A percentile compares a stretch with the other conserved stretches of the same genome.
These are phyloP conservation scores for Drosophila insularis DNA, from an alignment of 1,140 invertebrate genomes.

Conservation along the genomic window DNA sequence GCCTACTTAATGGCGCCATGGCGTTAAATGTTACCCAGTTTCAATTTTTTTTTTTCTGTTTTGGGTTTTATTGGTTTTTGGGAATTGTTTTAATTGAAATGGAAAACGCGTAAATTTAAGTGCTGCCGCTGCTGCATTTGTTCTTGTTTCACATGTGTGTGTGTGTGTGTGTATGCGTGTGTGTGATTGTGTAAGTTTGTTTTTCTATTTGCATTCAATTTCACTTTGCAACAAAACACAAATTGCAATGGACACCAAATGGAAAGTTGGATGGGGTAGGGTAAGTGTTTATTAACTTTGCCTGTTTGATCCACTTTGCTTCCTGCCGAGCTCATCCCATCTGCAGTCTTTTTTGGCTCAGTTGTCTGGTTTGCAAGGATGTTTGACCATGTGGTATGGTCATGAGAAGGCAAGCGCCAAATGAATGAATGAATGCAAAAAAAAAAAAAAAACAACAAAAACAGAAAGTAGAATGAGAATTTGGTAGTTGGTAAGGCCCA, in stretches of 20 bases:
- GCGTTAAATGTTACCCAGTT: conserved; percentile 57
- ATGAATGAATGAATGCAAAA: conserved; percentile 39
- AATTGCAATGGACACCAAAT: conserved; percentile 74
- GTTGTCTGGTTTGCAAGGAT: conserved; percentile 54
- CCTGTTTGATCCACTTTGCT: conserved; percentile 76
- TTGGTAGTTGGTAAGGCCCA: not conserved
- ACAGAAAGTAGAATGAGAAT: not conserved
- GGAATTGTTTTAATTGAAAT: conserved; percentile 78
- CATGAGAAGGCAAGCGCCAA: conserved; percentile 32
- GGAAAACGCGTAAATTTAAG: conserved; percentile 78
- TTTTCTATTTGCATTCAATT: conserved; percentile 79
- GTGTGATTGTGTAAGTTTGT: conserved; percentile 43
- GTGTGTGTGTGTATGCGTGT: conserved; percentile 20
- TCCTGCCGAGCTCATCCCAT: not conserved
- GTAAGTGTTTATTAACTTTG: conserved; percentile 78
- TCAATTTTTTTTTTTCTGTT: not conserved
- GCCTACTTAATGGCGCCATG: conserved; percentile 71
- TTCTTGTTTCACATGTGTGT: conserved; percentile 18
- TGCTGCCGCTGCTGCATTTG: conserved; percentile 26
- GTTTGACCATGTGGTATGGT: conserved; percentile 57
- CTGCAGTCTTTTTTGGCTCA: conserved; percentile 13
- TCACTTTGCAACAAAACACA: conserved; percentile 72
- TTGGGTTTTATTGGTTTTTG: conserved; percentile 6
- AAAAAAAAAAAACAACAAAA: not conserved
- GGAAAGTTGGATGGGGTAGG: conserved; percentile 12